phyloP scores from a whole-genome alignment of 2,797 vertebrate species.

The Myripristis murdjan region DNA sequence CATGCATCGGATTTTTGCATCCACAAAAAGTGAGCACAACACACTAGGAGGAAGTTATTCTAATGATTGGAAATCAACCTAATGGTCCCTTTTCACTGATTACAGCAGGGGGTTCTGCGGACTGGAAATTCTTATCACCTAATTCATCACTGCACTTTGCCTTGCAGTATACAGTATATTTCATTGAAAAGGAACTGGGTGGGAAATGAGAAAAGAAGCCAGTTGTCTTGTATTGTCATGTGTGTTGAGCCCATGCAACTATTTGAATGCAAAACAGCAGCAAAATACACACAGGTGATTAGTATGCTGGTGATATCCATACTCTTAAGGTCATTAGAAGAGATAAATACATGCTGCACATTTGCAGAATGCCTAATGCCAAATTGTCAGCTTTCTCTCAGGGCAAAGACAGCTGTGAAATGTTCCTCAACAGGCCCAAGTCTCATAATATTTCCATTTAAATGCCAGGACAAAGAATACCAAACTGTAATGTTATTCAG shows the following conservation, averaged over 20 bases:
- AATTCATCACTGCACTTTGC: slow-evolving; percentile 22
- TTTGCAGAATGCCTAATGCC: slow-evolving; percentile 79
- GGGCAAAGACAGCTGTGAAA: slow-evolving; percentile 78
- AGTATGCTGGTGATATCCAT: slow-evolving; percentile 80
- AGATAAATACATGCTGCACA: slow-evolving; percentile 82
- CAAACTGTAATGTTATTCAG: slow-evolving; percentile 76
- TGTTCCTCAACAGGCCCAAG: slow-evolving; percentile 74
- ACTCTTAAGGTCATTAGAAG: slow-evolving; percentile 84
- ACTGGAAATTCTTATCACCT: slow-evolving; percentile 31
- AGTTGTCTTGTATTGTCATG: slow-evolving; percentile 39
- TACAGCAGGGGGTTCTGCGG: slow-evolving; percentile 34
- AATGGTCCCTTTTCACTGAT: slow-evolving; percentile 40
- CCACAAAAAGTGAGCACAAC: slow-evolving; percentile 35
- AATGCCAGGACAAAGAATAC: slow-evolving; percentile 79
- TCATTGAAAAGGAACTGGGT: slow-evolving; percentile 26
- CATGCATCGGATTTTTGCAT: slow-evolving; percentile 41
- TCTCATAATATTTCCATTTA: slow-evolving; percentile 80
- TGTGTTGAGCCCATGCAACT: slow-evolving; percentile 46
- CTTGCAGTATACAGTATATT: slow-evolving; percentile 17
- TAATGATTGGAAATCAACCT: slow-evolving; percentile 54
- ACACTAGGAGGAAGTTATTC: slow-evolving; percentile 33
- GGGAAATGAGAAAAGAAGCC: slow-evolving; percentile 20
- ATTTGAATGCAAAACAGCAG: slow-evolving; percentile 74
- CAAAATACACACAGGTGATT: slow-evolving; percentile 69
- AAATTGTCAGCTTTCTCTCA: slow-evolving; percentile 78